A percentile compares a stretch with the other conserved stretches of the same genome.
Evolutionary conservation across 2,113 vertebrate species (phyloP).

Genomic region (Xiphias gladius): DNA sequence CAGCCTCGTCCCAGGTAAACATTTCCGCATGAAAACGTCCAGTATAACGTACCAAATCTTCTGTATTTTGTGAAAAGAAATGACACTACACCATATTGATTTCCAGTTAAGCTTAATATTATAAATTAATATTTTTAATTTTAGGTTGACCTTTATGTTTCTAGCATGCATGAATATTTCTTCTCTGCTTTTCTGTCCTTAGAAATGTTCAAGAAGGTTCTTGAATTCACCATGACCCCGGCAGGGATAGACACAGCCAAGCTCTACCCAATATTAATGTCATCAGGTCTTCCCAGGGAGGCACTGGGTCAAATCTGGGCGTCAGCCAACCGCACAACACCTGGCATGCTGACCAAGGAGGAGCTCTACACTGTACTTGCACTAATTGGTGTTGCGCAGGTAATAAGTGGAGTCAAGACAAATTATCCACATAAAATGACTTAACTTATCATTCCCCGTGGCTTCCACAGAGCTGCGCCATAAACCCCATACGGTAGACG

Average conservation of each 20-base stretch:
- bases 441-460: constrained; percentile 33
- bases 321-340: constrained; percentile 95
- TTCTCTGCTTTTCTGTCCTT: constrained; percentile 28
- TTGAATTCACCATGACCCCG: constrained; percentile 93
- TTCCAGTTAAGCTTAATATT: background rate
- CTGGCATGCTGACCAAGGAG: constrained; percentile 97
- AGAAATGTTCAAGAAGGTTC: constrained; percentile 97
- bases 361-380: constrained; percentile 95
- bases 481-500: constrained; percentile 15
- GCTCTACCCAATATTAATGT: constrained; percentile 97
- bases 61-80: constrained; percentile 6
- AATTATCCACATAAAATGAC: constrained; percentile 42
- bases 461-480: background rate
- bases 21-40: background rate
- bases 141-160: background rate
- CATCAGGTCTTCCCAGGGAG: constrained; percentile 96
- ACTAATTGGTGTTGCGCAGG: constrained; percentile 96
- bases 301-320: constrained; percentile 98
- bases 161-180: background rate
- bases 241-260: constrained; percentile 96
- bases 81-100: background rate
- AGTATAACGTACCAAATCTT: background rate
- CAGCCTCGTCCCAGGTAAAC: constrained; percentile 93
- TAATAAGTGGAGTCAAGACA: constrained; percentile 70
- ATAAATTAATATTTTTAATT: too few species aligned